These are phyloP conservation scores for Stenichneumon culpator DNA, from an alignment of 2,888 invertebrate species.

Conservation along the genomic window DNA sequence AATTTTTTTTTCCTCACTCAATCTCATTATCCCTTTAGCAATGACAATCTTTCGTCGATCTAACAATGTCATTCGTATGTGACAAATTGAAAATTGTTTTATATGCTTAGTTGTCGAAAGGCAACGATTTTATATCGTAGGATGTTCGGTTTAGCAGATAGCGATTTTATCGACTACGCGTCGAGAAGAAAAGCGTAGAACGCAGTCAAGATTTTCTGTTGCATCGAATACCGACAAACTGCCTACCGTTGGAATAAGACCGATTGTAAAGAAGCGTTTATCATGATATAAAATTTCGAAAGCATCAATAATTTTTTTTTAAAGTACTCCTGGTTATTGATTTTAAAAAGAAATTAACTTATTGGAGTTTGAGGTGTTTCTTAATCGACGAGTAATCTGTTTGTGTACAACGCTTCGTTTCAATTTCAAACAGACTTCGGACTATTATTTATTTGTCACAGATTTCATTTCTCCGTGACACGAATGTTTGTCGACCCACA, in stretches of 20 bases:
- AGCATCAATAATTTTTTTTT: neutral
- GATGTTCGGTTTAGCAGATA: slow-evolving; percentile 1
- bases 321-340: neutral
- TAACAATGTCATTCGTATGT: neutral
- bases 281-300: neutral
- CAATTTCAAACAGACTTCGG: neutral
- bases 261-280: neutral
- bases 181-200: neutral
- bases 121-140: neutral
- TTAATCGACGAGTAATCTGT: too few relatives aligned
- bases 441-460: neutral
- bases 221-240: slow-evolving; percentile 27
- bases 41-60: neutral
- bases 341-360: neutral
- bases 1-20: slow-evolving; percentile 64
- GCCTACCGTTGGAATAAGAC: neutral
- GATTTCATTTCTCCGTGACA: neutral
- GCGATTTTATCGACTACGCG: slow-evolving; percentile 18
- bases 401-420: neutral
- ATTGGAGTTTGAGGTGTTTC: neutral
- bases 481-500: neutral
- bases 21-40: neutral
- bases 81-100: neutral
- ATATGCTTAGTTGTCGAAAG: neutral
- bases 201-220: neutral